Percentiles rank a stretch among this genome's conserved stretches.
phyloP scores from a whole-genome alignment of 1,140 invertebrate genomes.

The Cyrtorhinus lividipennis region DNA sequence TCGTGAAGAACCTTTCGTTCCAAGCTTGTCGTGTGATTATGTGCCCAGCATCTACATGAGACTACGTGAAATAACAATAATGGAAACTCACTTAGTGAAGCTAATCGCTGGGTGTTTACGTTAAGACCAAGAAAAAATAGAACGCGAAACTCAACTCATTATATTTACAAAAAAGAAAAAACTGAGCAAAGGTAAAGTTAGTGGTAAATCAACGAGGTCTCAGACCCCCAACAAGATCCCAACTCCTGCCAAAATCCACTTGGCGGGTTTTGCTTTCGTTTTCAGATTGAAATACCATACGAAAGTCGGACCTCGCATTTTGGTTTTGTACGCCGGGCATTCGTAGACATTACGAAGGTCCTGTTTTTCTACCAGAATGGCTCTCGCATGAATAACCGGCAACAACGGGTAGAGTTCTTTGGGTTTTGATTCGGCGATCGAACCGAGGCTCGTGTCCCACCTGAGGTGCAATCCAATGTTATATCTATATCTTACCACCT shows the following conservation, averaged over 20 bases:
- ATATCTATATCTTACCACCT: too few species aligned
- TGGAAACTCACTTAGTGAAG: too few species aligned
- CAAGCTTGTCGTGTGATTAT: too few species aligned
- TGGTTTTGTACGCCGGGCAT: constrained; percentile 87
- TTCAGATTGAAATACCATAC: constrained; percentile 94
- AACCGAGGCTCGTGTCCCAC: constrained; percentile 65
- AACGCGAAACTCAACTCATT: too few species aligned
- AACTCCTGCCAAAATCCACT: constrained; percentile 86
- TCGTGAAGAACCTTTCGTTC: too few species aligned
- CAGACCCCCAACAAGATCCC: constrained; percentile 75
- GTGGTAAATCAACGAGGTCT: constrained; percentile 11
- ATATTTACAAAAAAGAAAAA: too few species aligned
- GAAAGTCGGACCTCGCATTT: constrained; percentile 72
- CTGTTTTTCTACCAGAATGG: constrained; percentile 58
- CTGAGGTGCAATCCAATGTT: too few species aligned
- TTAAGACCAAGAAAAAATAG: too few species aligned
- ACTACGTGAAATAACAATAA: too few species aligned
- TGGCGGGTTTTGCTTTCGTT: constrained; percentile 71
- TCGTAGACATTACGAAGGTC: constrained; percentile 77
- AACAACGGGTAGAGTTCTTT: constrained; percentile 82
- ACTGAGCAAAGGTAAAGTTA: too few species aligned
- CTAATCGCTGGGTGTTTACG: too few species aligned
- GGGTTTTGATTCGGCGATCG: constrained; percentile 64
- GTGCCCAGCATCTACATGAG: too few species aligned
- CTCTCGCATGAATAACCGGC: constrained; percentile 81